Evolutionary conservation across 2,888 invertebrate genomes (phyloP), one percentile per base, ranked within the genome.

Genomic region (Drosophila prolongata): DNA sequence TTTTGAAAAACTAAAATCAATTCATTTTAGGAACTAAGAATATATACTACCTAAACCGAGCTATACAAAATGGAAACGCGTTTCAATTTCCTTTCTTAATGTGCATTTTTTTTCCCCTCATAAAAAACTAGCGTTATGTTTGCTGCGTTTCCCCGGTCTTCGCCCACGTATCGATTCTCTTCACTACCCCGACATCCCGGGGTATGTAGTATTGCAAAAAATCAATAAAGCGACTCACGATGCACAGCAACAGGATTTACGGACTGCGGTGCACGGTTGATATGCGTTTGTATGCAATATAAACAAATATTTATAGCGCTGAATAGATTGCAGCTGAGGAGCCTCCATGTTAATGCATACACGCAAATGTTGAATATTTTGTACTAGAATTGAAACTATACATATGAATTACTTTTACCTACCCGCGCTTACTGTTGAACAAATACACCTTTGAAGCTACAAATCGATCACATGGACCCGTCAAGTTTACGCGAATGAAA

Each of bases 351-450:
- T 66, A 79, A 67, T 68, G 78, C 54, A 72, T 55, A 77, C 73
- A 73, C 77, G 87, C 84, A 67, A 75, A 76, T 84, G 81, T 82
- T 82, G 71, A 87, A 77, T 82, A 82, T 88, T 82, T 85, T 76
- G 60, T 79, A 81, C 79, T 79, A 75, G 38, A 13, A 59, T 60
- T 44, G 61, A 61, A 56, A 67, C 38, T 55, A 87, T 62, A 87
- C 87, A 86, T 86, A 82, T 81, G 86, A 81, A 82, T 56, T 74
- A 75, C 68, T 50, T 44, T 81, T 27, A 53, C 37, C 47, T 44
- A 56, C 53, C 58, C 58, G 56, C 61, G 75, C 58, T 65, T 77
- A 77, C 70, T 77, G 85, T 82, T 81, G 71, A 58, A 60, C 58
- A 43, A 46, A 54, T 34, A 52, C 35, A 50, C 58, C 44, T 52